Percentiles rank a stretch among this genome's conserved stretches.
Conservation (phyloP, 2,113 vertebrate genomes). For the Myiagra hebetior region DNA sequence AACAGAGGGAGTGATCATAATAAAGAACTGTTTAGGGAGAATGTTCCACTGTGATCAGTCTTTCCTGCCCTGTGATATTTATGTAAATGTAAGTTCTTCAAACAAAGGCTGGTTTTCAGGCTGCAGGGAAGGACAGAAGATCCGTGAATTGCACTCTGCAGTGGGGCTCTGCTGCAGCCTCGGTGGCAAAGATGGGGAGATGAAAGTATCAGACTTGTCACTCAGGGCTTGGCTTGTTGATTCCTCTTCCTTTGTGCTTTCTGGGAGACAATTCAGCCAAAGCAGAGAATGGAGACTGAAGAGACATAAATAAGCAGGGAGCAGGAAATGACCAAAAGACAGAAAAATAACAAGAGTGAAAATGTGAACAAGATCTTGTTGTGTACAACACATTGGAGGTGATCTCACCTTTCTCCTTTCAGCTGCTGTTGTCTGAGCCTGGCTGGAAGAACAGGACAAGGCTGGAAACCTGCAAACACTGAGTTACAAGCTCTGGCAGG, state of each 20-base stretch:
- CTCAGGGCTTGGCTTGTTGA: not conserved
- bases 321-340: not conserved
- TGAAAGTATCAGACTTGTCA: not conserved
- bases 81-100: not conserved
- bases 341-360: not conserved
- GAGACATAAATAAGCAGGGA: not conserved
- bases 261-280: not conserved
- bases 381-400: not conserved
- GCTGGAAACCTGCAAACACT: not conserved
- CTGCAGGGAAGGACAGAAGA: not conserved
- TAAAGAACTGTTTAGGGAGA: not conserved
- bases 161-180: not conserved
- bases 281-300: not conserved
- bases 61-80: not conserved
- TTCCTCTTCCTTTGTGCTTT: not conserved
- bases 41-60: not conserved
- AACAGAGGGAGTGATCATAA: not conserved
- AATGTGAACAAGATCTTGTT: not conserved
- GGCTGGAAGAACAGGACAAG: not conserved
- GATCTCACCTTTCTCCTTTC: not conserved
- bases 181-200: not conserved
- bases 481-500: not conserved
- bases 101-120: not conserved
- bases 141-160: not conserved
- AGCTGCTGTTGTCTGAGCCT: not conserved